Percentiles rank a stretch among this genome's conserved stretches.
phyloP scores from a whole-genome alignment of 2,113 vertebrate species.

The Amphiprion ocellaris region DNA sequence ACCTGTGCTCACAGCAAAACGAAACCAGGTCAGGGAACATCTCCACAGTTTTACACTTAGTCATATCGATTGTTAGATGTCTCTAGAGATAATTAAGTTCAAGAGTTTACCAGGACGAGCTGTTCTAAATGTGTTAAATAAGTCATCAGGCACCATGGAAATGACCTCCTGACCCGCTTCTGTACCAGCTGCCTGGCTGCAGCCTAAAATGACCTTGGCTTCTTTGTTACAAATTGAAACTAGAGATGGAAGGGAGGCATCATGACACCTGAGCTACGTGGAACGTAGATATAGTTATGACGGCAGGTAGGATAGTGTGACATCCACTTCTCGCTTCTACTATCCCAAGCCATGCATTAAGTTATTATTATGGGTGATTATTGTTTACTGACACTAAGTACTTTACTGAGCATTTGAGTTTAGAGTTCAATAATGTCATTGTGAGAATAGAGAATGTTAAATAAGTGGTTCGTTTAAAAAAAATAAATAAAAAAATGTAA shows the following conservation, averaged over 20 bases:
- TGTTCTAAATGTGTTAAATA: slow-evolving; percentile 18
- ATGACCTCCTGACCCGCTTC: slow-evolving; percentile 42
- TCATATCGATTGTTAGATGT: neutral
- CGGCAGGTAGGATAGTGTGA: slow-evolving; percentile 52
- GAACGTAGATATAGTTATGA: slow-evolving; percentile 62
- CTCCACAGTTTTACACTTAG: neutral
- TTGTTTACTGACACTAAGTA: slow-evolving; percentile 14
- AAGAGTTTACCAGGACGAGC: neutral
- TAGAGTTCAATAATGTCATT: slow-evolving; percentile 7
- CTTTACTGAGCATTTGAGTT: slow-evolving; percentile 23
- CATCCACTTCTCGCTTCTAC: slow-evolving; percentile 32
- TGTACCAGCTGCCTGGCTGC: slow-evolving; percentile 37
- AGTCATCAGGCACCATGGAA: slow-evolving; percentile 27
- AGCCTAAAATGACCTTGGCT: slow-evolving; percentile 43
- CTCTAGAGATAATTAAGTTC: slow-evolving; percentile 11
- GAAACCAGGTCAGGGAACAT: slow-evolving; percentile 30
- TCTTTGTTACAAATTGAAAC: slow-evolving; percentile 72
- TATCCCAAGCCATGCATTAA: slow-evolving; percentile 5
- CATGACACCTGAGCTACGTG: slow-evolving; percentile 66
- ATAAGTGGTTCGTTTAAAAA: neutral
- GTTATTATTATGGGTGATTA: slow-evolving; percentile 32
- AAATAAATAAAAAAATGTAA: neutral
- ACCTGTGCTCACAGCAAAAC: slow-evolving; percentile 2
- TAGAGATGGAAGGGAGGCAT: slow-evolving; percentile 53
- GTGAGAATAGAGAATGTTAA: neutral